phyloP scores from a whole-genome alignment of 2,797 vertebrate genomes.

The Allobates femoralis region DNA sequence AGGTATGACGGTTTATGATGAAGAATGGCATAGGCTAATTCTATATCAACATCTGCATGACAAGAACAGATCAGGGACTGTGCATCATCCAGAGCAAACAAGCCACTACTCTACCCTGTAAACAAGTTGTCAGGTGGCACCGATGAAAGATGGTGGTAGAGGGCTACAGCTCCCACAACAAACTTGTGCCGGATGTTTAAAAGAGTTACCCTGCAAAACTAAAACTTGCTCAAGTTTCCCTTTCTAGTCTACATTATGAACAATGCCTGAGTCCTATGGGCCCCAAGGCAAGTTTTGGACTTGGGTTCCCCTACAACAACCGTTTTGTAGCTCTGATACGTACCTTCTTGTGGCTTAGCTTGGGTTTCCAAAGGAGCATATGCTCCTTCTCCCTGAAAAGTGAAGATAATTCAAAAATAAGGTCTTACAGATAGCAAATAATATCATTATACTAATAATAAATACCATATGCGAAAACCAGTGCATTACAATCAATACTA shows the following conservation, averaged over 20 bases:
- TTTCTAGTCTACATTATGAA: background rate
- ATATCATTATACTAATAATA: too few species aligned
- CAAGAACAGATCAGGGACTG: constrained; percentile 48
- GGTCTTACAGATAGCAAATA: too few species aligned
- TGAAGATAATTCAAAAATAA: too few species aligned
- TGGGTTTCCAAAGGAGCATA: too few species aligned
- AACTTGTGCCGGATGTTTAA: background rate
- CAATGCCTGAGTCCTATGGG: background rate
- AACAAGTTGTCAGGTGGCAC: constrained; percentile 31
- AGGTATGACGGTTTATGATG: constrained; percentile 66
- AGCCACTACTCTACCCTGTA: background rate
- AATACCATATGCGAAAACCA: too few species aligned
- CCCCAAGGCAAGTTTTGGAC: too few species aligned
- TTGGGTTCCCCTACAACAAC: too few species aligned
- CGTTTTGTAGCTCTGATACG: too few species aligned
- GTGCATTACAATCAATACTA: too few species aligned
- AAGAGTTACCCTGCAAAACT: background rate
- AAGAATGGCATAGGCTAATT: constrained; percentile 46
- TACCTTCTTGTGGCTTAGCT: too few species aligned
- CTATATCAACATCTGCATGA: constrained; percentile 59
- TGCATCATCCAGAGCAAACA: constrained; percentile 18
- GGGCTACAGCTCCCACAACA: background rate
- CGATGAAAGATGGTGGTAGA: background rate
- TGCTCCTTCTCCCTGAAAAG: too few species aligned
- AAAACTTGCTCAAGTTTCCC: background rate